Evolutionary conservation across 2,888 invertebrate species (phyloP), one percentile per base, ranked within the genome.

Genomic region (Hirtodrosophila histrioides): DNA sequence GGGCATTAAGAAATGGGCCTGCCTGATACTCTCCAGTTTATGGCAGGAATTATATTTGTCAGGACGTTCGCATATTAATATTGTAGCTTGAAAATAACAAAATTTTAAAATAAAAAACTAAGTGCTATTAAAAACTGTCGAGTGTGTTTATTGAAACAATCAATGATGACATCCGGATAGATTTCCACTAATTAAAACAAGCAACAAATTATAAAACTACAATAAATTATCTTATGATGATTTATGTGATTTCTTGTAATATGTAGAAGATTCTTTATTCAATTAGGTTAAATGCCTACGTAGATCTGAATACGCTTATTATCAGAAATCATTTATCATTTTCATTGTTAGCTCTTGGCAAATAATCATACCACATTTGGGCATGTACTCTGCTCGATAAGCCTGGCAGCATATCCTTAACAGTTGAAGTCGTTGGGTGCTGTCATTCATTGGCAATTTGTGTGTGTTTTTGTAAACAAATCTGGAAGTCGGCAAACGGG

Each of bases 401-500:
- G 58, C 27, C 41, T 45, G 55, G 27, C 50, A 40, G 68, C 63
- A 41, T 29, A 41, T 65, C 44, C 55, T 55, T 37, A 41, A 35
- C 37, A 57, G 49, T 44, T 44, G 4, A 57, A 66, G 11, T 23
- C 40, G 39, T 17, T 17, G 17, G 17, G 17, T 1, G 17, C 31
- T 43, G 17, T 37, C 33, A 60, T 82, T 79, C 70, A 79, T 70
- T 76, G 83, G 48, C 61, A 70, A 79, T 69, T 65, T 69, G 55
- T 35, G 36, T 41, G 45, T 56, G 17, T 41, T 45, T 37, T 41
- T 61, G 69, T 57, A 57, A 58, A 68, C 64, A 64, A 67, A 55
- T 63, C 40, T 10, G 11, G 50, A 29, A 55, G 43, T 48, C n/a
- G 46, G 11, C 56, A 33, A 55, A 35, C 50, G 46, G 50, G 31